Conservation (phyloP, 2,888 invertebrate genomes). For the Torymus tubicola region DNA sequence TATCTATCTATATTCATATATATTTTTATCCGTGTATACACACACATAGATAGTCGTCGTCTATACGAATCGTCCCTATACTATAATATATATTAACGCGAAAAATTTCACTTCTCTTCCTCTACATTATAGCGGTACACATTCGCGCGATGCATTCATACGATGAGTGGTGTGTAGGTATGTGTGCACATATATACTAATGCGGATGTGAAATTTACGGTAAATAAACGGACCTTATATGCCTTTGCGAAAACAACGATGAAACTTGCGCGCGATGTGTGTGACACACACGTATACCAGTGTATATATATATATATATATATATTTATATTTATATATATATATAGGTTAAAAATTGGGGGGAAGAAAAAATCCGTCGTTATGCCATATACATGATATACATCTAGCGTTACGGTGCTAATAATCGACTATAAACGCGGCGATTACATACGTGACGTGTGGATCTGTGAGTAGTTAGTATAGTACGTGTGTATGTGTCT, state of each 20-base stretch:
- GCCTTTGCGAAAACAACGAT: no score
- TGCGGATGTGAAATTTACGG: background rate
- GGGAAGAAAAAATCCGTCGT: constrained; percentile 13
- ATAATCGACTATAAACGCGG: background rate
- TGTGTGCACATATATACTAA: background rate
- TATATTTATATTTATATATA: background rate
- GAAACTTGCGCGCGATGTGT: background rate
- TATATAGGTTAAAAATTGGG: background rate
- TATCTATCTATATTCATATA: background rate
- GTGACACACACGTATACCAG: background rate
- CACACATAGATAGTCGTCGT: background rate
- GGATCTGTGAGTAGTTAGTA: no score
- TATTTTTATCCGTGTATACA: background rate
- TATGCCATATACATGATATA: background rate
- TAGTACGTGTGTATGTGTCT: no score
- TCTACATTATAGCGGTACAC: constrained; percentile 5
- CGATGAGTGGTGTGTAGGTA: background rate
- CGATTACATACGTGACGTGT: no score
- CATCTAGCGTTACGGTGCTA: constrained; percentile 13
- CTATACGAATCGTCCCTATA: background rate
- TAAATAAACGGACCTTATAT: no score
- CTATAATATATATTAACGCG: constrained; percentile 15
- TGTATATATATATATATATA: background rate
- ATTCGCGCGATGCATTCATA: constrained; percentile 38
- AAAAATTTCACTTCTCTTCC: background rate